Evolutionary conservation across 2,888 invertebrate species (phyloP), one percentile per base, ranked within the genome.

Genomic region (Parnassius mnemosyne): DNA sequence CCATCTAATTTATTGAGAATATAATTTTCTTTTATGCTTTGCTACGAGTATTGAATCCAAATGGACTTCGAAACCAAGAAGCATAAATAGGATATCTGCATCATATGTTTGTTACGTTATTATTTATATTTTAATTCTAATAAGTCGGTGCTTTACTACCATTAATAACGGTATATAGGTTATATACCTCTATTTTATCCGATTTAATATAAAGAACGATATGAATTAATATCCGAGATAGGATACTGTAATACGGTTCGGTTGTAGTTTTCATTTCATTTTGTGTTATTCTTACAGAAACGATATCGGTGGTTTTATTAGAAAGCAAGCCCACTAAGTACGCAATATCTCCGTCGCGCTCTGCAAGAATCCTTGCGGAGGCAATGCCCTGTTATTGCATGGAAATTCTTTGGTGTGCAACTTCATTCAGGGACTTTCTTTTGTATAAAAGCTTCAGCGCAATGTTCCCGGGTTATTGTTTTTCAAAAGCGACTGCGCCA

Each of bases 371-470:
- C 83, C 80, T 80, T 76, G 78, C 74, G 71, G 77, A 81, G 74
- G 77, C 81, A 76, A 74, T 79, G 80, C 75, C 74, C 80, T 83
- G 85, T 90, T 89, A 90, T 90, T 89, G 90, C 90, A 91, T 89
- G 89, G 89, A 89, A 87, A 90, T 89, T 85, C 88, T 84, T 86
- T 79, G 83, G 81, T 83, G 86, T 89, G 88, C 90, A 89, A 89
- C 86, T 90, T 85, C 89, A 90, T 89, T 85, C 86, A 83, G 82
- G 79, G 81, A 81, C 84, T 83, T 79, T 55, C 85, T 86, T 87
- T 86, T 84, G 85, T 87, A 83, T 87, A 89, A 86, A 87, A 87
- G 84, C 83, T 84, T 79, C 85, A 79, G 78, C 77, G 81, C 83
- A 79, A 84, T 87, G 84, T 84, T 85, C 84, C 80, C 75, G 73